Conservation (phyloP, 1,140 invertebrate species). For the Proales similis region DNA sequence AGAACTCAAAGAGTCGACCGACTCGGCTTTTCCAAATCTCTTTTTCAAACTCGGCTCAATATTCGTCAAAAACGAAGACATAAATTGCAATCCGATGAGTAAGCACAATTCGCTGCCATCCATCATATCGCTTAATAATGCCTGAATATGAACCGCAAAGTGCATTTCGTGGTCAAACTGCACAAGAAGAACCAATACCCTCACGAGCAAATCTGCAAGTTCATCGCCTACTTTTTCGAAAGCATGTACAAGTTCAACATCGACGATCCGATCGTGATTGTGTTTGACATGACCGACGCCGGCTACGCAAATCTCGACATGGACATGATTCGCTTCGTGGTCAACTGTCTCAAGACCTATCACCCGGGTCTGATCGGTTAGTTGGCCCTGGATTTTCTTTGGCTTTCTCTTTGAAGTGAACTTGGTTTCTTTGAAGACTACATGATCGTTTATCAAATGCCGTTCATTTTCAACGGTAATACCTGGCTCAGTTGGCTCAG, state of each 20-base stretch:
- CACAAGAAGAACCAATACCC: constrained; percentile 64
- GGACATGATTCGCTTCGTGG: constrained; percentile 63
- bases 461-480: constrained; percentile 80
- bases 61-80: constrained; percentile 12
- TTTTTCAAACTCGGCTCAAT: constrained; percentile 18
- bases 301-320: constrained; percentile 72
- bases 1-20: no score
- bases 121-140: not conserved
- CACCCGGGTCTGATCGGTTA: constrained; percentile 64
- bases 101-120: not conserved
- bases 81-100: constrained; percentile 28
- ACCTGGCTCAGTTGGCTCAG: not conserved
- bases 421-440: constrained; percentile 62
- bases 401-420: constrained; percentile 4
- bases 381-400: constrained; percentile 21
- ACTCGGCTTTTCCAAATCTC: not conserved
- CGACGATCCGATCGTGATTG: constrained; percentile 68
- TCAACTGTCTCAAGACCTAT: constrained; percentile 75
- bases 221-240: constrained; percentile 81
- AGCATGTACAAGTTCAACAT: constrained; percentile 63
- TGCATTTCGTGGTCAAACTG: constrained; percentile 45
- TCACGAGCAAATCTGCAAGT: constrained; percentile 67
- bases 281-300: constrained; percentile 79
- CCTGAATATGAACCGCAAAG: constrained; percentile 39
- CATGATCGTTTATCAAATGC: constrained; percentile 85